Evolutionary conservation across 1,140 invertebrate species (phyloP).

Genomic region (Penaeus indicus): DNA sequence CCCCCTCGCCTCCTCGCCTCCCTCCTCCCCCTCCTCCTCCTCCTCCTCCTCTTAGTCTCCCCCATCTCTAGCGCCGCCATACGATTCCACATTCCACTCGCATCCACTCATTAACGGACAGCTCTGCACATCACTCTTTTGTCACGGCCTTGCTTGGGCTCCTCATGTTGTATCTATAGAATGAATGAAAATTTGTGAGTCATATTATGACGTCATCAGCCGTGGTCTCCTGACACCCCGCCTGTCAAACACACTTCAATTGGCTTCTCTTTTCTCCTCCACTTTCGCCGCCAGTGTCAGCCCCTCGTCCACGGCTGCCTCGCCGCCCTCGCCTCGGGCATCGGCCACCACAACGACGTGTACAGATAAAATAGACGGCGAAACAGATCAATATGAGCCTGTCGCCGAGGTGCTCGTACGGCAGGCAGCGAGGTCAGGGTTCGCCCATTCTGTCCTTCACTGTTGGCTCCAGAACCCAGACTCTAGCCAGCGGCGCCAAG

Average conservation of each 20-base stretch:
- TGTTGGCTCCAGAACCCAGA: conserved; percentile 45
- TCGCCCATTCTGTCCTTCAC: conserved; percentile 52
- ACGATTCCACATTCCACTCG: neutral
- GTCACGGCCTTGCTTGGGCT: neutral
- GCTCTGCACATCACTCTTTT: neutral
- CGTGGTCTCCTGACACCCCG: conserved; percentile 25
- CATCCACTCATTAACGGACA: neutral
- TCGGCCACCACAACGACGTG: neutral
- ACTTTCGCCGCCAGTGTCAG: no score
- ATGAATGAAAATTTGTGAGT: conserved; percentile 31
- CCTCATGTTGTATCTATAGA: neutral
- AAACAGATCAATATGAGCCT: neutral
- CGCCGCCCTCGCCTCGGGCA: neutral
- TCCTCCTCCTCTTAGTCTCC: neutral
- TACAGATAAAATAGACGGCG: neutral
- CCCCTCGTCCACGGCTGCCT: no score
- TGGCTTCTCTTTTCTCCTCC: neutral
- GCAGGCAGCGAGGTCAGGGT: conserved; percentile 44
- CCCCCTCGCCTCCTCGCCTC: neutral
- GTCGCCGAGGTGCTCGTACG: conserved; percentile 36
- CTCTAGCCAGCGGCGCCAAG: conserved; percentile 50
- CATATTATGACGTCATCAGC: conserved; percentile 41
- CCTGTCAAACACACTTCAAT: conserved; percentile 3
- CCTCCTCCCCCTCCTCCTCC: neutral
- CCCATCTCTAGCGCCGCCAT: neutral